A percentile compares a stretch with the other conserved stretches of the same genome.
Conservation (phyloP, 1,140 invertebrate species). For the Scaptomyza hsui region DNA sequence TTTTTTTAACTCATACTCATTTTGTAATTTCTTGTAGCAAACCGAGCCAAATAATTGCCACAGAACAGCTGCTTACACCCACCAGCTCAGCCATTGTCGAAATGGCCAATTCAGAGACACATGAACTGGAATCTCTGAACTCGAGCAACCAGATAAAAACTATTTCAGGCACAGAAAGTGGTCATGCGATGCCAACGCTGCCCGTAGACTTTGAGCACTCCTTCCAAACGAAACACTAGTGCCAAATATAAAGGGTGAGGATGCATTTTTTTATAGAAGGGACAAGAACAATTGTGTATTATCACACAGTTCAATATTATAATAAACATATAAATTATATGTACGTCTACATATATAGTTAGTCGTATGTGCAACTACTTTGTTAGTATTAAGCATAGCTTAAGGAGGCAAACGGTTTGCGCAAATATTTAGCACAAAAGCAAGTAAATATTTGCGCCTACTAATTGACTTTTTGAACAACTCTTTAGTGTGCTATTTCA, state of each 20-base stretch:
- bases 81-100: conserved; percentile 83
- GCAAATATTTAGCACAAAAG: conserved; percentile 16
- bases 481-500: conserved; percentile 68
- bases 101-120: conserved; percentile 83
- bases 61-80: conserved; percentile 79
- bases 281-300: conserved; percentile 47
- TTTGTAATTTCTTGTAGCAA: conserved; percentile 46
- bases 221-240: conserved; percentile 59
- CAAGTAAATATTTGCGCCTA: conserved; percentile 33
- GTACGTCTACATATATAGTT: conserved; percentile 9
- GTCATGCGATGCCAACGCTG: conserved; percentile 53
- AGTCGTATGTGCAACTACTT: conserved; percentile 40
- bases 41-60: conserved; percentile 75
- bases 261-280: conserved; percentile 70
- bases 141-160: conserved; percentile 79
- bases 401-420: conserved; percentile 2
- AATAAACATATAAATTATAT: conserved; percentile 6
- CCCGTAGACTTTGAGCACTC: conserved; percentile 73
- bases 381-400: conserved; percentile 36
- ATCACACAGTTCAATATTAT: conserved; percentile 29
- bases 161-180: conserved; percentile 74
- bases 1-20: not conserved
- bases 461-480: conserved; percentile 26
- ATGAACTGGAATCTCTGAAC: conserved; percentile 84
- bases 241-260: no score